Conservation (phyloP, 2,888 invertebrate species). For the Carterocephalus palaemon region DNA sequence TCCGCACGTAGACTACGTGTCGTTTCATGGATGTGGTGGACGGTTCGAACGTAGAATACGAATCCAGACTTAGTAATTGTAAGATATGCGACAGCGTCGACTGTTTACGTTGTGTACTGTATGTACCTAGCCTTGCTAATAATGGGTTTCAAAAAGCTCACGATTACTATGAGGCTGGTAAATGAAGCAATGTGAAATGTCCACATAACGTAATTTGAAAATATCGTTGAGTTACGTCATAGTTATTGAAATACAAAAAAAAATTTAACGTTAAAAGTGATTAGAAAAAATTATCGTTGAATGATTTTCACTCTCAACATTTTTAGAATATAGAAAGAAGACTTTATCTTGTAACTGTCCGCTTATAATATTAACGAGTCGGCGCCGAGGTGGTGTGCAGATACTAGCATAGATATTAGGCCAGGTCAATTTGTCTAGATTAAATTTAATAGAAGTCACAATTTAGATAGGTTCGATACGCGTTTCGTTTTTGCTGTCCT, state of each 20-base stretch:
- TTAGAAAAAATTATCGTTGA: conserved; percentile 17
- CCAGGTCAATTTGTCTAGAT: conserved; percentile 51
- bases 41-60: background rate
- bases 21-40: background rate
- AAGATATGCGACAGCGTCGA: background rate
- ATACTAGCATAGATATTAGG: conserved; percentile 32
- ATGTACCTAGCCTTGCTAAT: no score
- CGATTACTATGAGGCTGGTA: background rate
- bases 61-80: conserved; percentile 2
- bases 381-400: conserved; percentile 27
- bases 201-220: conserved; percentile 19
- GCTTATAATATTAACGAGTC: conserved; percentile 17
- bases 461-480: conserved; percentile 48
- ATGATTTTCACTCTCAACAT: conserved; percentile 21
- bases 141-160: background rate
- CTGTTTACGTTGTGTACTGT: no score
- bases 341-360: conserved; percentile 23
- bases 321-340: conserved; percentile 24
- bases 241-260: conserved; percentile 27
- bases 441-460: conserved; percentile 44
- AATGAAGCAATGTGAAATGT: background rate
- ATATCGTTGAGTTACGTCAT: conserved; percentile 30
- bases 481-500: conserved; percentile 43
- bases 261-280: conserved; percentile 8
- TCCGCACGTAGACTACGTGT: background rate